Evolutionary conservation across 2,888 invertebrate genomes (phyloP), one percentile per base, ranked within the genome.

Genomic region (Leptinotarsa rubiginosa): DNA sequence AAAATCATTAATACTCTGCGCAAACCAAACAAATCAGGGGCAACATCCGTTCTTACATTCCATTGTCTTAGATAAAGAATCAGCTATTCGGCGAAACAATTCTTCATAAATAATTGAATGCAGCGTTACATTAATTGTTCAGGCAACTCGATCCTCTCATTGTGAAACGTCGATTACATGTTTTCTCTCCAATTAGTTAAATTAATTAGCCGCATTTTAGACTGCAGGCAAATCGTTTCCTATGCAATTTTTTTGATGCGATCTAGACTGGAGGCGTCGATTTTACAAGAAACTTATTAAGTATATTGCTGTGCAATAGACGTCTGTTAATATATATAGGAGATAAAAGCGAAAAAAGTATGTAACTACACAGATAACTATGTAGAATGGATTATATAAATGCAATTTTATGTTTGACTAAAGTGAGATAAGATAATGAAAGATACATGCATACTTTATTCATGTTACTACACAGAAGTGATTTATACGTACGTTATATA

Each of bases 181-280:
- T 50, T 67, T 67, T 50, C 50, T 67, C 67, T 47, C 50, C 67
- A 67, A 67, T 67, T 67, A 67, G 25, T 16, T 10, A 50, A 49
- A 50, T 67, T 50, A 67, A 67, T 67, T 67, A 67, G 25, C 50
- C n/a, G 41, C 41, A 62, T 13, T 62, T 16, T n/a, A 25, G 62
- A 13, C 62, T n/a, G 62, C 31, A 62, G 16, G 62, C 31, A 41
- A 31, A 16, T 16, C 41, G 62, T 62, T 62, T 62, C 31, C 62
- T 62, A 62, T 62, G 31, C 41, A 62, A 31, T 62, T 62, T 62
- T 59, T 62, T 7, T n/a, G 41, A 62, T 62, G n/a, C 1, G 62
- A 62, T 62, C 62, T 62, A 31, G 12, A 62, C 62, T 62, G n/a
- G 31, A 62, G 62, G 62, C 62, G 31, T 31, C 0, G 16, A 41